Evolutionary conservation across 1,140 invertebrate genomes (phyloP).

Genomic region (Rhizoglyphus robini): DNA sequence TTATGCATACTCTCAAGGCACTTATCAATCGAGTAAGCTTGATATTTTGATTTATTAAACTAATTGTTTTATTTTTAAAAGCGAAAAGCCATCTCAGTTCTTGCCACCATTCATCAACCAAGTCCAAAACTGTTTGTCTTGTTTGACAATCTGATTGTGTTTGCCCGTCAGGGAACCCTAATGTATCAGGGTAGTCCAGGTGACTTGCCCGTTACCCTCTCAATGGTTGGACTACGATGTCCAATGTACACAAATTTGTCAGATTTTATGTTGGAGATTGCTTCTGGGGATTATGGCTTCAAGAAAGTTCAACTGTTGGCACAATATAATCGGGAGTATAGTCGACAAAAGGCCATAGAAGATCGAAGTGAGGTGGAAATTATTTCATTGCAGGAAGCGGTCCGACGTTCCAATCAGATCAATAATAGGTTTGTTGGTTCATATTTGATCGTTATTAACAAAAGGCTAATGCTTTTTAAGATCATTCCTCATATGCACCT

Average conservation of each 20-base stretch:
- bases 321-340: slow-evolving; percentile 13
- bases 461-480: neutral
- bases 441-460: too few relatives aligned
- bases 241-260: slow-evolving; percentile 90
- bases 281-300: slow-evolving; percentile 15
- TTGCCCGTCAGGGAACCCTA: slow-evolving; percentile 25
- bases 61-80: neutral
- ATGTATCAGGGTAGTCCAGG: slow-evolving; percentile 28
- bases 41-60: too few relatives aligned
- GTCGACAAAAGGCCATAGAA: neutral
- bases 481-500: neutral
- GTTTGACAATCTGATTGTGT: slow-evolving; percentile 49
- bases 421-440: slow-evolving; percentile 6
- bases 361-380: slow-evolving; percentile 6
- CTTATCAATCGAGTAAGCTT: slow-evolving; percentile 50
- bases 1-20: slow-evolving; percentile 47
- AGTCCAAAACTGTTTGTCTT: slow-evolving; percentile 86
- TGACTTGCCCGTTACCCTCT: neutral
- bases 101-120: slow-evolving; percentile 93
- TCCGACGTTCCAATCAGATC: neutral
- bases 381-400: slow-evolving; percentile 5
- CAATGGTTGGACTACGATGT: slow-evolving; percentile 51
- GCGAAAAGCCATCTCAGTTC: slow-evolving; percentile 28
- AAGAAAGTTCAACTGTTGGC: slow-evolving; percentile 2
- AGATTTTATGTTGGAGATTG: slow-evolving; percentile 50